Base-by-base conservation (phyloP, 2,797 vertebrate species). In the Petrocephalus sullivani region DNA sequence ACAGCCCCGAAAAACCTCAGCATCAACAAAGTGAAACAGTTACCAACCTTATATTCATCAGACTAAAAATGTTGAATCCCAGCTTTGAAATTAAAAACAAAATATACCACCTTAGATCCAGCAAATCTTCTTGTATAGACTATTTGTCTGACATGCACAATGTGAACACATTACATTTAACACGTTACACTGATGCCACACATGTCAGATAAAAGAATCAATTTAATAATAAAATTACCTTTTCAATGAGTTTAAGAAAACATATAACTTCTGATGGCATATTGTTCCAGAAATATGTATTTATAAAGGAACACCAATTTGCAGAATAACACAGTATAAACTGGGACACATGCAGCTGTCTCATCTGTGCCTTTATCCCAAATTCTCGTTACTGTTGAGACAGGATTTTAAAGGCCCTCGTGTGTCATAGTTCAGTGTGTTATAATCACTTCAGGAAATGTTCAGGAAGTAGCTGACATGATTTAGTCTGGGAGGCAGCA, bases 391-490 rank as follows among this genome's bases (percentile, higher is more conserved):
- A 54, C 28, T 28, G 41, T 19, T 1, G 16, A 53, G 33, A 3
- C 85, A 67, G 60, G 16, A 64, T 21, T 46, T 23, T 49, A 67
- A 64, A 64, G 85, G 51, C 58, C 57, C 85, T 64, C 56, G 10
- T 46, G 10, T 87, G 90, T 85, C 23, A 89, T 6, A 64, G 71
- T 86, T 87, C 83, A 84, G 21, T 87, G 87, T 57, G 82, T 3
- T 10, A 85, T 57, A 84, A 91, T 90, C 60, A 88, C 61, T 88
- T 28, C n/a, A n/a, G 12, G 64, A 89, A 78, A 89, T 49, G 82
- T 88, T 67, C 57, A n/a, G 56, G 41, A 87, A 78, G 1, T 49
- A 51, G 54, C 58, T 71, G 6, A 41, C 21, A 88, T 56, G 60
- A 54, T 41, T 88, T 57, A 78, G 37, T 83, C 19, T 87, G 28